These are phyloP conservation scores for Rhopilema esculentum DNA, from an alignment of 30 jellyfish, hydroid and myxozoan genomes.

Conservation along the genomic window DNA sequence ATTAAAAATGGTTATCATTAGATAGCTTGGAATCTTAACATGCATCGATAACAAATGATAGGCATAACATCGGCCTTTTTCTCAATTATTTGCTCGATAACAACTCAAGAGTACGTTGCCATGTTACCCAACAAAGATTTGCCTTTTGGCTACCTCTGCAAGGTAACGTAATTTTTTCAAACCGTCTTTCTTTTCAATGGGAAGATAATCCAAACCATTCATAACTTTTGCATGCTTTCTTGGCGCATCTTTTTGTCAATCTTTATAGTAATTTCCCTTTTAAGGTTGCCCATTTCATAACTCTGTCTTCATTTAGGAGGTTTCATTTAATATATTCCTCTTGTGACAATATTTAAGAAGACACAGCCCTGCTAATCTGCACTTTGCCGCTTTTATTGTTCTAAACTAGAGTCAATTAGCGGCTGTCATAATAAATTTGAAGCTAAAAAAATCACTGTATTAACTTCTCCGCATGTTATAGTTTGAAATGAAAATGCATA, in stretches of 20 bases:
- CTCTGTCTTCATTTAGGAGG: conserved; percentile 17
- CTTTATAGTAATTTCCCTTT: conserved; percentile 23
- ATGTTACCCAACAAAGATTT: not conserved
- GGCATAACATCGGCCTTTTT: not conserved
- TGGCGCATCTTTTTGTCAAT: conserved; percentile 54
- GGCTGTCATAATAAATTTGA: conserved; percentile 38
- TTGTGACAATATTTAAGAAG: conserved; percentile 24
- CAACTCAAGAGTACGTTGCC: not conserved
- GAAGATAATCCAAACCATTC: conserved; percentile 2
- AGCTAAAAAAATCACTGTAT: conserved; percentile 29
- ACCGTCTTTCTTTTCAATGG: conserved; percentile 5
- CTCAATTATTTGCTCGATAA: not conserved
- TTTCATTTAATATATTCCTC: conserved; percentile 40
- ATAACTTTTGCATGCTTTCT: conserved; percentile 10
- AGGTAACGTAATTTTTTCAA: not conserved
- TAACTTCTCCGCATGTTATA: conserved; percentile 25
- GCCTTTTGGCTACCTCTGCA: not conserved
- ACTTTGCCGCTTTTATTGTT: conserved; percentile 47
- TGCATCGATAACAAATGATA: not conserved
- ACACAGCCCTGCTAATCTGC: conserved; percentile 36
- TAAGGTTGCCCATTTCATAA: conserved; percentile 12
- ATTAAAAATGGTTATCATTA: too few relatives aligned
- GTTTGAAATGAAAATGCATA: not conserved
- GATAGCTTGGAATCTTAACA: too few relatives aligned
- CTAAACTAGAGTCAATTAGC: conserved; percentile 14